A percentile compares a stretch with the other conserved stretches of the same genome.
Conservation (phyloP, 2,888 invertebrate genomes). For the Cephus nigrinus region DNA sequence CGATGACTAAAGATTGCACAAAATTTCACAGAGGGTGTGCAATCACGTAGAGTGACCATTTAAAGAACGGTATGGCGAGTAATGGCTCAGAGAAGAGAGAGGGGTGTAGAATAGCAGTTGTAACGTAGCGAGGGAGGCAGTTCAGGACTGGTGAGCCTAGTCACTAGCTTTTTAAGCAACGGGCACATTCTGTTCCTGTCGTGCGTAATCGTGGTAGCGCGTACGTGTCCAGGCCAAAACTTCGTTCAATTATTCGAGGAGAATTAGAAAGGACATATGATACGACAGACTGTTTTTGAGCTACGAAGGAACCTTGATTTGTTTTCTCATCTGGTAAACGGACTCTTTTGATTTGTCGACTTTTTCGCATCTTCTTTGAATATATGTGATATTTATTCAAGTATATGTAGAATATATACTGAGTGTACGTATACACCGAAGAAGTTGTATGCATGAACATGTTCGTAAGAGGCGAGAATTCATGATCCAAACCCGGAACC, state of each 20-base stretch:
- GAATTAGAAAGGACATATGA: neutral
- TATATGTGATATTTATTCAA: neutral
- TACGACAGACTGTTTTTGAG: neutral
- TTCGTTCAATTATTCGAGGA: neutral
- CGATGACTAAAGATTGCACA: neutral
- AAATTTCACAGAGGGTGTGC: neutral
- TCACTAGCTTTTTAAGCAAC: neutral
- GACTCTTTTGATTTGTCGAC: neutral
- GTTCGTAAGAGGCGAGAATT: neutral
- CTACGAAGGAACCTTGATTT: neutral
- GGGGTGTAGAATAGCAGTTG: neutral
- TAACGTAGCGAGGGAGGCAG: neutral
- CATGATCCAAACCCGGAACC: constrained; percentile 16
- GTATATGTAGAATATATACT: neutral
- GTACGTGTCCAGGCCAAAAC: neutral
- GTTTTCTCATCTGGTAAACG: neutral
- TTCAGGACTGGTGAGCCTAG: neutral
- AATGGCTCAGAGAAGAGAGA: neutral
- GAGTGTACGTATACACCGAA: neutral
- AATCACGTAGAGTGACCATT: neutral
- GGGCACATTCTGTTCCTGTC: neutral
- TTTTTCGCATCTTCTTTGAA: neutral
- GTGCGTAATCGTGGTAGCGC: neutral
- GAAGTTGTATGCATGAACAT: neutral
- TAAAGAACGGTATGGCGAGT: neutral